Percentiles rank a stretch among this genome's conserved stretches.
Conservation (phyloP, 35 echinoderm and acorn worm genomes). For the Ophiothrix spiculata region DNA sequence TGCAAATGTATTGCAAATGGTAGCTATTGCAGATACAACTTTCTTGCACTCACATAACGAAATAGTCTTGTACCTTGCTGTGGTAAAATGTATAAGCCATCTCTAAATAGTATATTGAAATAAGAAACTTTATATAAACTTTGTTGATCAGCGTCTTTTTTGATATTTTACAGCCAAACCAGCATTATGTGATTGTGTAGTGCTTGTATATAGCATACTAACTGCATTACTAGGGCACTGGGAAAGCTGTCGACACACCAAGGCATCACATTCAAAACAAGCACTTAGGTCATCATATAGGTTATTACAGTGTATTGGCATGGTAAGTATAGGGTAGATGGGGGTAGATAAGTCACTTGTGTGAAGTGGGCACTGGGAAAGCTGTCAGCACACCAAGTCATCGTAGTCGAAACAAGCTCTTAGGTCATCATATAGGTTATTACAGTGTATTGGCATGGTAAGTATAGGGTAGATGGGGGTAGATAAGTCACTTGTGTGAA, state of each 20-base stretch:
- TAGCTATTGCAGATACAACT: too few relatives aligned
- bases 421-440: conserved; percentile 26
- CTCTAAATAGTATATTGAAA: conserved; percentile 52
- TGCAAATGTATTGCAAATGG: too few relatives aligned
- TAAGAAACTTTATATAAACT: conserved; percentile 11
- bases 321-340: conserved; percentile 15
- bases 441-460: conserved; percentile 43
- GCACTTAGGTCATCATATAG: conserved; percentile 39
- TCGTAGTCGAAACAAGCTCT: conserved; percentile 17
- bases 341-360: neutral
- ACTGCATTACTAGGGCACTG: conserved; percentile 81
- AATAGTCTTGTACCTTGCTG: too few relatives aligned
- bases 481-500: neutral
- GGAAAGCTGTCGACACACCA: conserved; percentile 48
- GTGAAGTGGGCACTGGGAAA: conserved; percentile 60
- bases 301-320: conserved; percentile 45
- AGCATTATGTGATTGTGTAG: conserved; percentile 62
- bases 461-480: conserved; percentile 6
- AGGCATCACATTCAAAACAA: neutral
- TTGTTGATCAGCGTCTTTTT: too few relatives aligned
- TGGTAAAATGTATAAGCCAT: too few relatives aligned
- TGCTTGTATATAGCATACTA: conserved; percentile 69
- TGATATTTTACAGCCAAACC: conserved; percentile 61
- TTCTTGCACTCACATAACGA: too few relatives aligned
- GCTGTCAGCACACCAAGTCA: conserved; percentile 19